These are phyloP conservation scores for Eulacestoma nigropectus DNA, from an alignment of 2,113 vertebrate species.

Conservation along the genomic window DNA sequence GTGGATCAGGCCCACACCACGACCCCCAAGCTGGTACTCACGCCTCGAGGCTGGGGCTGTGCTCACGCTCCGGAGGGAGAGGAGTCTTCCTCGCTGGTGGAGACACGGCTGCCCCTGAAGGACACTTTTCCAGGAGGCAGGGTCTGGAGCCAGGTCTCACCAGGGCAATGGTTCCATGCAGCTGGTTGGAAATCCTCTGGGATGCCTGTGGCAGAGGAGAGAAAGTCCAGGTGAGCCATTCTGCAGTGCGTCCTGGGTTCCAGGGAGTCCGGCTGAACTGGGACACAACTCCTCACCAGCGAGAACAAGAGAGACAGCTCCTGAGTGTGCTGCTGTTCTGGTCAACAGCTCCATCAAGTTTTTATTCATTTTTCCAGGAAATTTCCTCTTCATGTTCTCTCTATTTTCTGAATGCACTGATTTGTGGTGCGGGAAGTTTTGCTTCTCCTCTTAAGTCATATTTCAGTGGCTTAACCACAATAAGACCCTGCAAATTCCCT, in stretches of 20 bases:
- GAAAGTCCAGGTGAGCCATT: neutral
- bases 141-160: conserved; percentile 55
- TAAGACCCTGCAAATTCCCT: neutral
- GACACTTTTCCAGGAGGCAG: neutral
- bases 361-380: neutral
- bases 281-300: neutral
- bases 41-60: conserved; percentile 62
- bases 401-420: neutral
- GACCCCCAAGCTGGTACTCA: neutral
- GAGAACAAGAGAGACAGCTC: neutral
- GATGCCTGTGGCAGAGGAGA: conserved; percentile 43
- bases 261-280: neutral
- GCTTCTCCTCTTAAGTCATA: neutral
- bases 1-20: neutral
- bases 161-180: conserved; percentile 75
- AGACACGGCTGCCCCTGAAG: neutral
- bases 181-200: conserved; percentile 75
- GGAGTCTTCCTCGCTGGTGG: neutral
- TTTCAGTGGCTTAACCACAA: neutral
- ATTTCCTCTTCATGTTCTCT: neutral
- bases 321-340: neutral
- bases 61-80: neutral
- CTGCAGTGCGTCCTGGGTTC: accelerated
- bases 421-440: neutral
- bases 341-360: neutral